A percentile compares a stretch with the other conserved stretches of the same genome.
Conservation (phyloP, 2,888 invertebrate species). For the Branchipolynoe longqiensis region DNA sequence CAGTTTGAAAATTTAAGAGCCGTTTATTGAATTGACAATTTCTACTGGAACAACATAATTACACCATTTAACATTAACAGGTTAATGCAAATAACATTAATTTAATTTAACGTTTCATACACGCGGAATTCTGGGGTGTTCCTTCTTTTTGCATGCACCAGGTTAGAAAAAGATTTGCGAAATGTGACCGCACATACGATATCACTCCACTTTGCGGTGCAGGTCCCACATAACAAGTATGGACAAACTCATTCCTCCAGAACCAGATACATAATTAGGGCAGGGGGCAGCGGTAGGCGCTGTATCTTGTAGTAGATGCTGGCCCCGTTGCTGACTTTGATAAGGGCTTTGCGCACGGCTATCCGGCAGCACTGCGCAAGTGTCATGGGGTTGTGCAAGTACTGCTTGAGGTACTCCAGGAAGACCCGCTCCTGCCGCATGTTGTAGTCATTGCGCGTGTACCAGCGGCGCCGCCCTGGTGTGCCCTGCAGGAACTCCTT, state of each 20-base stretch:
- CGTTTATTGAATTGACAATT: no score
- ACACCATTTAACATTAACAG: no score
- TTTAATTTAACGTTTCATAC: no score
- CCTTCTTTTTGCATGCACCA: no score
- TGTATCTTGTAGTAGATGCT: constrained; percentile 55
- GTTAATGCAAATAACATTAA: no score
- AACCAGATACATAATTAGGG: constrained; percentile 31
- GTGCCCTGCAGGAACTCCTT: constrained; percentile 36
- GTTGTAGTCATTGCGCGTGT: constrained; percentile 39
- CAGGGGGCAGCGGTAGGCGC: constrained; percentile 39
- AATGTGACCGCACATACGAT: no score
- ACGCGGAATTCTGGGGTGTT: no score
- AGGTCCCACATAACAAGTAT: no score
- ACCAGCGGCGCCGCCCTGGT: constrained; percentile 50
- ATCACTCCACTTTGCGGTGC: no score
- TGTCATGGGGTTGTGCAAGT: neutral
- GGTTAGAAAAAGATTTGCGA: no score
- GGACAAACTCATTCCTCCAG: constrained; percentile 44
- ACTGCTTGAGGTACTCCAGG: constrained; percentile 5
- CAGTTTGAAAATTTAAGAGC: no score
- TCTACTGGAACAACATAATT: no score
- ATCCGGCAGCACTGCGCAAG: constrained; percentile 28
- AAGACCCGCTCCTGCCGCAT: constrained; percentile 6
- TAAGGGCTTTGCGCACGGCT: neutral
- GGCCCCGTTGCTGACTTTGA: constrained; percentile 33